Conservation (phyloP, 1,140 invertebrate species). For the Drosophila malerkotliana region DNA sequence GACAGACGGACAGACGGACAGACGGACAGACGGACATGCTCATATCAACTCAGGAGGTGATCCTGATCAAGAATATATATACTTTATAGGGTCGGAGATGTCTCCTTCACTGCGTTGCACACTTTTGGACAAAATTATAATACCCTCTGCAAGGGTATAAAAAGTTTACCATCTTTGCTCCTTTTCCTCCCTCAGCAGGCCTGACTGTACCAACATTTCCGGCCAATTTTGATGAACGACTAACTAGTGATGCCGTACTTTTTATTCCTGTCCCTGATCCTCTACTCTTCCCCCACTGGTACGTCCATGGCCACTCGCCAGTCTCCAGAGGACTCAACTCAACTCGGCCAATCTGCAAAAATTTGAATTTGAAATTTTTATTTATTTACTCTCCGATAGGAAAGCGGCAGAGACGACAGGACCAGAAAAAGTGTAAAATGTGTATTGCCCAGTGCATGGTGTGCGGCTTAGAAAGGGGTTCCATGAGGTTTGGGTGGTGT, state of each 20-base stretch:
- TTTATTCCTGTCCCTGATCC: conserved; percentile 17
- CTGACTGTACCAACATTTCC: conserved; percentile 19
- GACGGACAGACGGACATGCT: no score
- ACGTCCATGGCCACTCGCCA: conserved; percentile 20
- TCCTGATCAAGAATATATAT: no score
- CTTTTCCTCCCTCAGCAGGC: background rate
- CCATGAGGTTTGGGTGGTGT: background rate
- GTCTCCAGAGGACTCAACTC: conserved; percentile 59
- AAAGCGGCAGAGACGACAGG: background rate
- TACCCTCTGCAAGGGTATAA: no score
- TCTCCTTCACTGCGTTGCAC: no score
- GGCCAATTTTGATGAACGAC: conserved; percentile 67
- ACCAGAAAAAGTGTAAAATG: conserved; percentile 33
- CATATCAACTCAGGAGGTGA: no score
- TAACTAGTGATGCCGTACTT: conserved; percentile 56
- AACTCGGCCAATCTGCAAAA: conserved; percentile 69
- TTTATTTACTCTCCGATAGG: conserved; percentile 65
- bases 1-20: no score
- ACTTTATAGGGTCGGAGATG: no score
- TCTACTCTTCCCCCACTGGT: background rate
- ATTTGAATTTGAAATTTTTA: conserved; percentile 82
- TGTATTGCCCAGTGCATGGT: background rate
- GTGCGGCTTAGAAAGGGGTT: conserved; percentile 8
- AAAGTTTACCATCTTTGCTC: no score
- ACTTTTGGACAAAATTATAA: no score